Conservation (phyloP, 2,888 invertebrate species). For the Ceraclea dissimilis region DNA sequence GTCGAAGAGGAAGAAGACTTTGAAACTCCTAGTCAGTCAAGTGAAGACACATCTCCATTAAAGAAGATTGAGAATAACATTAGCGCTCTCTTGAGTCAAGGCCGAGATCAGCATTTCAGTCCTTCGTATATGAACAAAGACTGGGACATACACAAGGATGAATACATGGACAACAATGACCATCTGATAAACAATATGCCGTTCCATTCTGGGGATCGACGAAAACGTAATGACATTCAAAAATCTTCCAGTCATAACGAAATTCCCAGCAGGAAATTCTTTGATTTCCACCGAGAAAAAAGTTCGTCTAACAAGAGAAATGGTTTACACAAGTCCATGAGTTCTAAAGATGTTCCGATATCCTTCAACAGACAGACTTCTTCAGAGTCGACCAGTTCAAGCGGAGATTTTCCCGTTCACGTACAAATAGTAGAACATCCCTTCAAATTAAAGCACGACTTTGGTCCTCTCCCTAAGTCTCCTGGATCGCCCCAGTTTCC, state of each 20-base stretch:
- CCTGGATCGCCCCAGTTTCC: constrained; percentile 56
- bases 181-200: constrained; percentile 47
- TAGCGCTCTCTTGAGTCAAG: constrained; percentile 57
- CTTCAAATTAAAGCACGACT: constrained; percentile 40
- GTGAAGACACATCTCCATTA: constrained; percentile 58
- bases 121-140: constrained; percentile 49
- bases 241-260: constrained; percentile 57
- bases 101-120: constrained; percentile 49
- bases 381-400: constrained; percentile 47
- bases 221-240: constrained; percentile 51
- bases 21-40: constrained; percentile 54
- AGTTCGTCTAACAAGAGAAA: constrained; percentile 46
- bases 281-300: constrained; percentile 45
- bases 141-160: constrained; percentile 52
- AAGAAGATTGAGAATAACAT: constrained; percentile 67
- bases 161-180: constrained; percentile 49
- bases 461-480: constrained; percentile 45
- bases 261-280: constrained; percentile 47
- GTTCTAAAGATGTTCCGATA: constrained; percentile 63
- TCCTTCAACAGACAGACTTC: constrained; percentile 48
- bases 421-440: constrained; percentile 60
- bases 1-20: constrained; percentile 66
- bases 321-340: constrained; percentile 68
- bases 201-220: constrained; percentile 48
- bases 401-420: constrained; percentile 52